Percentiles rank a stretch among this genome's conserved stretches.
Conservation (phyloP, 2,797 vertebrate genomes). For the Pelobates cultripes region DNA sequence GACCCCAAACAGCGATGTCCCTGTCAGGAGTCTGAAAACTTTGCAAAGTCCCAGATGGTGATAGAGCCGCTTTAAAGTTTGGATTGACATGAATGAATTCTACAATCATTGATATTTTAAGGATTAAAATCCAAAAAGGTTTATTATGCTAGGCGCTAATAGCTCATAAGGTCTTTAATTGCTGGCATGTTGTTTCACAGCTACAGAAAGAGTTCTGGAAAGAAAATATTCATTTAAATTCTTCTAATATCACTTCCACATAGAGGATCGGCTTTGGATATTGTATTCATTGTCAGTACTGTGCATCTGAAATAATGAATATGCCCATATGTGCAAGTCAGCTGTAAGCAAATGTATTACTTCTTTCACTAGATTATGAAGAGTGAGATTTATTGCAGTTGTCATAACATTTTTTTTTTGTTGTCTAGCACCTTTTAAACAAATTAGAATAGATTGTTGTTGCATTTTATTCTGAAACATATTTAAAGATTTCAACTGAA, state of each 20-base stretch:
- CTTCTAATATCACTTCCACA: background rate
- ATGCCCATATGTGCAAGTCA: conserved; percentile 9
- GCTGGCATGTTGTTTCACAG: no score
- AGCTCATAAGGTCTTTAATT: no score
- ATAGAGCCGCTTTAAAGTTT: no score
- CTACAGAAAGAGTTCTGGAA: no score
- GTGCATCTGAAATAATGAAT: conserved; percentile 2
- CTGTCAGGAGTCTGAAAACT: no score
- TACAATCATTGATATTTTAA: no score
- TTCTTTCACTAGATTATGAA: background rate
- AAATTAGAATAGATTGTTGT: conserved; percentile 33
- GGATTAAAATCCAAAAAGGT: no score
- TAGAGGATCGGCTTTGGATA: background rate
- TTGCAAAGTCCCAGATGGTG: no score
- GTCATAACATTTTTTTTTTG: conserved; percentile 15
- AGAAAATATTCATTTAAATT: no score
- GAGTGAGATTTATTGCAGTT: conserved; percentile 2
- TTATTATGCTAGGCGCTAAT: no score
- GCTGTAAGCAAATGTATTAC: conserved; percentile 3
- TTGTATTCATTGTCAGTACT: conserved; percentile 7
- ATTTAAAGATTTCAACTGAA: conserved; percentile 29
- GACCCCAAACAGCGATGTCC: no score
- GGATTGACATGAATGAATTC: no score
- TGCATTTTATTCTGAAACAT: conserved; percentile 41
- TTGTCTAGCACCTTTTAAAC: conserved; percentile 30